Evolutionary conservation across 1,140 invertebrate genomes (phyloP), one percentile per base, ranked within the genome.

Genomic region (Rhyzopertha dominica): DNA sequence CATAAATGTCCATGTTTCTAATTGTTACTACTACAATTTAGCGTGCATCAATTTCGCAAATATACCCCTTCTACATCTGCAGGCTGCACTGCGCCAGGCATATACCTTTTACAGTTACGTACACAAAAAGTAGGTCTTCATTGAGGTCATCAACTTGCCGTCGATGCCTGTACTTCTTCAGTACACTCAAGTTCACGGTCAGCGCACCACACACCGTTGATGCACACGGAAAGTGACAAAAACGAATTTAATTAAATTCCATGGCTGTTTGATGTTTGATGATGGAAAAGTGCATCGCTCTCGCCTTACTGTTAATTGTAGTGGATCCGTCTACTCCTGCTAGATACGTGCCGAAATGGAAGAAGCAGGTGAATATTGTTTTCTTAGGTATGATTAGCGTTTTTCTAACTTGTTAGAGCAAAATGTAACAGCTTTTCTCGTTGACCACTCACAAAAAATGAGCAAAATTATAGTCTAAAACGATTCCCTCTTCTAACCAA

Each of bases 271-370:
- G 25, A 17, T 18, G 40, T 39, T 31, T n/a, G 7, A 17, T 32
- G 28, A 32, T 29, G 4, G 5, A 29, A 17, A 23, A 23, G 37
- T 48, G 19, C 43, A 2, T 42, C 43, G 30, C 16, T 38, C 42
- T 17, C 14, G 19, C 16, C 32, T n/a, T 54, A 8, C 29, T 53
- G 12, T 41, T 47, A 47, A 24, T 37, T 20, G 40, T 49, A 10
- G 16, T 53, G 18, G 4, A 59, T 14, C 42, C 38, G 14, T 39
- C 23, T 41, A 49, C 53, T 23, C 18, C 73, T 38, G 69, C 70
- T 10, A 80, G 78, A 62, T 82, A 84, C 61, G 73, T 87, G 31
- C 85, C 85, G 2, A 84, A 87, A 60, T 88, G 85, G 85, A 88
- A 87, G 62, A 85, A 87, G 63, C 78, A 82, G 71, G 81, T 82